Conservation (phyloP, 1,140 invertebrate genomes). For the Doryteuthis pealeii region DNA sequence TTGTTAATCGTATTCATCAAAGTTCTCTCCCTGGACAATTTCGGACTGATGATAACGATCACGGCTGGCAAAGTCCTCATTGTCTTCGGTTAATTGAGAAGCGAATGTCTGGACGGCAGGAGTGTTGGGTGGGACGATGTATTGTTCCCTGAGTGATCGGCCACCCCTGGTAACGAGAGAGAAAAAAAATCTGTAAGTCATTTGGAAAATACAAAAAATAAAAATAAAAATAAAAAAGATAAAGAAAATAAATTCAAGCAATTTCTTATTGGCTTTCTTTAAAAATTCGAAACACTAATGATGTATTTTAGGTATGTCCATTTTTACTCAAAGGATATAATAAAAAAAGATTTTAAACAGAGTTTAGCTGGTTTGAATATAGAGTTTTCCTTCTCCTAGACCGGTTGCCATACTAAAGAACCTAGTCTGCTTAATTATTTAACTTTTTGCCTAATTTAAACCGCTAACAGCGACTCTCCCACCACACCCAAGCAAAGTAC, state of each 20-base stretch:
- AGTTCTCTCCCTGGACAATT: slow-evolving; percentile 55
- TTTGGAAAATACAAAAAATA: not conserved
- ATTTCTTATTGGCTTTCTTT: too few species aligned
- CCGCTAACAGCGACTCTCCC: too few species aligned
- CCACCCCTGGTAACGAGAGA: slow-evolving; percentile 37
- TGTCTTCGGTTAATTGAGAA: slow-evolving; percentile 89
- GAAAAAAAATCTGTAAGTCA: not conserved
- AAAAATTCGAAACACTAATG: too few species aligned
- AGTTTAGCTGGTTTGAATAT: too few species aligned
- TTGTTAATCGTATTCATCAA: slow-evolving; percentile 52
- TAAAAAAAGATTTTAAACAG: too few species aligned
- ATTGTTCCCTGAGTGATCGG: slow-evolving; percentile 68
- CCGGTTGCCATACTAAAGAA: too few species aligned
- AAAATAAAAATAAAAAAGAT: slow-evolving; percentile 8
- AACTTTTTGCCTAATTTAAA: too few species aligned
- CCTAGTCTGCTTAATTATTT: too few species aligned
- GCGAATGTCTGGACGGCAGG: slow-evolving; percentile 79
- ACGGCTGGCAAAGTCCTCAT: slow-evolving; percentile 88
- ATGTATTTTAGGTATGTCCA: too few species aligned
- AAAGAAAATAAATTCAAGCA: slow-evolving; percentile 12
- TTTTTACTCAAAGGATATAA: too few species aligned
- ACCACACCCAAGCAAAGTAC: too few species aligned
- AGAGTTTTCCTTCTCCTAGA: too few species aligned
- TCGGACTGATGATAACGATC: slow-evolving; percentile 83
- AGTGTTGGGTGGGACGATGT: slow-evolving; percentile 83